Percentiles rank a stretch among this genome's conserved stretches.
Evolutionary conservation across 2,888 invertebrate species (phyloP).

Genomic region (Mantis religiosa): DNA sequence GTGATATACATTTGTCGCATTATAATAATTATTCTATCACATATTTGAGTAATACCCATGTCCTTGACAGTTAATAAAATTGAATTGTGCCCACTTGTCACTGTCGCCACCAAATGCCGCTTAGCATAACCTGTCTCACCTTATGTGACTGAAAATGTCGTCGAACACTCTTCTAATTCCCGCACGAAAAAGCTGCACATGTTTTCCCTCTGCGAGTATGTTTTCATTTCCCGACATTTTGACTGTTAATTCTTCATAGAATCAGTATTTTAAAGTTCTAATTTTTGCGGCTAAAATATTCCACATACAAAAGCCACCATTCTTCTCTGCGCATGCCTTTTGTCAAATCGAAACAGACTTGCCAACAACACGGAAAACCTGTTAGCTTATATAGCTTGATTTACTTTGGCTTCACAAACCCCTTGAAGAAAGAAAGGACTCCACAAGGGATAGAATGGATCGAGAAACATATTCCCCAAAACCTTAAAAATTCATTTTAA

Average conservation of each 20-base stretch:
- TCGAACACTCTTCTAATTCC: not conserved
- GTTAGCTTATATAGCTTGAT: rapidly evolving
- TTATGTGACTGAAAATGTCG: not conserved
- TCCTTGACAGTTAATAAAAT: not conserved
- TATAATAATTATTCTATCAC: not conserved
- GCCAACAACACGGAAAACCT: not conserved
- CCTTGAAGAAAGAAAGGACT: too few relatives aligned
- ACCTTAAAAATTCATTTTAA: too few relatives aligned
- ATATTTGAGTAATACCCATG: not conserved
- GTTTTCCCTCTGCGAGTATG: not conserved
- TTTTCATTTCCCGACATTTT: not conserved
- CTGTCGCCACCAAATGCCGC: not conserved
- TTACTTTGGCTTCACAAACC: too few relatives aligned
- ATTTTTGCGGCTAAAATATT: not conserved
- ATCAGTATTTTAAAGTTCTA: not conserved
- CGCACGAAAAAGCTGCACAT: not conserved
- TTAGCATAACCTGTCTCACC: not conserved
- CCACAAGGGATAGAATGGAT: too few relatives aligned
- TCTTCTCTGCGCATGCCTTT: not conserved
- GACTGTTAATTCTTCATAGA: not conserved
- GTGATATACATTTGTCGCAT: not conserved
- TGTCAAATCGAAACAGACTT: not conserved
- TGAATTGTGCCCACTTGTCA: not conserved
- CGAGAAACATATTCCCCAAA: too few relatives aligned
- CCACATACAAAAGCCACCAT: not conserved